Evolutionary conservation across 2,888 invertebrate genomes (phyloP).

Genomic region (Chrysolina haemoptera): DNA sequence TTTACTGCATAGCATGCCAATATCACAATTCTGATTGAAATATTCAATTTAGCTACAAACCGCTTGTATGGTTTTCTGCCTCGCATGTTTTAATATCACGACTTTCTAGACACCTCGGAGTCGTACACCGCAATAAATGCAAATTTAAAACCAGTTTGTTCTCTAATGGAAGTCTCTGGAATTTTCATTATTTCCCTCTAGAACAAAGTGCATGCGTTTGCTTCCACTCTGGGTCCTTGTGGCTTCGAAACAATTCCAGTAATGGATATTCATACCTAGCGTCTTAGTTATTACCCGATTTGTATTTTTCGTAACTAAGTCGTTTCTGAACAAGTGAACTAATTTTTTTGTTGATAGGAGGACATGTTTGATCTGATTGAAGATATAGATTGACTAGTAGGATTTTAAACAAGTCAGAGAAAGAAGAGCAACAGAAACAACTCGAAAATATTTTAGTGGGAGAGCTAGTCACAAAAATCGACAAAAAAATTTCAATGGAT

Average conservation of each 20-base stretch:
- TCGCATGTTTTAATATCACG: not conserved
- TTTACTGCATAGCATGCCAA: too few relatives aligned
- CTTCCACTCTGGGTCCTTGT: not conserved
- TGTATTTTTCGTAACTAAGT: not conserved
- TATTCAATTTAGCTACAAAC: not conserved
- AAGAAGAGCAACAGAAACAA: too few relatives aligned
- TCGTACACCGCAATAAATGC: conserved; percentile 7
- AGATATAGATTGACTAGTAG: too few relatives aligned
- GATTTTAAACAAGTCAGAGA: too few relatives aligned
- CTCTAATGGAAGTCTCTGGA: not conserved
- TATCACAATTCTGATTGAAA: not conserved
- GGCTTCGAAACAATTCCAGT: conserved; percentile 8
- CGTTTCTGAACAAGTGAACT: not conserved
- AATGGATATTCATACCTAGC: conserved; percentile 15
- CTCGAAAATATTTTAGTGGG: too few relatives aligned
- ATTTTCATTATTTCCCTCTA: conserved; percentile 16
- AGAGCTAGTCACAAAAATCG: too few relatives aligned
- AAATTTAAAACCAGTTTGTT: conserved; percentile 12
- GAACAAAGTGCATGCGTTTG: conserved; percentile 13
- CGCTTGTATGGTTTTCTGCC: not conserved
- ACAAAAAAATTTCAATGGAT: too few relatives aligned
- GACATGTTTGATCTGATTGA: too few relatives aligned
- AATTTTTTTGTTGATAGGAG: not conserved
- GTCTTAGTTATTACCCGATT: not conserved
- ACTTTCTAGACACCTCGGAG: not conserved